Conservation (phyloP, 2,888 invertebrate species). For the Masnerella sp. region DNA sequence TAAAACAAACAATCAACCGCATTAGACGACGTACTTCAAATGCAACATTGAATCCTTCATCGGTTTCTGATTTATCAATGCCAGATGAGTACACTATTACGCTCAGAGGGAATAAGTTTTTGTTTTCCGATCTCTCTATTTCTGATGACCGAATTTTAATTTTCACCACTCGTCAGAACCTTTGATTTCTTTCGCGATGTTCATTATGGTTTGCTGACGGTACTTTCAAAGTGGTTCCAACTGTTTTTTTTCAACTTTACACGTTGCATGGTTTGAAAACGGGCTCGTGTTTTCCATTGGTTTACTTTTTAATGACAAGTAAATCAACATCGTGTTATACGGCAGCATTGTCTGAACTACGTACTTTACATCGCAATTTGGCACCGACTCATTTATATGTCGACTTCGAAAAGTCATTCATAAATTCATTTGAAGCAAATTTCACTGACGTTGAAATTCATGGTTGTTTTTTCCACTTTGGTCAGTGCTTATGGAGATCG, state of each 20-base stretch:
- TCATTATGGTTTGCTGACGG: conserved; percentile 3
- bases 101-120: neutral
- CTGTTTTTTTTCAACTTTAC: conserved; percentile 4
- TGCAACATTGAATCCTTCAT: neutral
- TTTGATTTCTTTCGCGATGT: neutral
- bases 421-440: neutral
- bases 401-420: conserved; percentile 13
- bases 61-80: neutral
- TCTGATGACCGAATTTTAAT: neutral
- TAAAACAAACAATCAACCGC: neutral
- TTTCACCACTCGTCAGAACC: neutral
- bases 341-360: neutral
- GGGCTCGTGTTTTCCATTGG: neutral
- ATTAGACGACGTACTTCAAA: neutral
- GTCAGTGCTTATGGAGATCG: conserved; percentile 6
- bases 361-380: neutral
- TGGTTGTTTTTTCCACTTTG: conserved; percentile 15
- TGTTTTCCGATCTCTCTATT: neutral
- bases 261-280: conserved; percentile 6
- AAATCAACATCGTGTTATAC: neutral
- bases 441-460: neutral
- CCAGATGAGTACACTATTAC: neutral
- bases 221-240: conserved; percentile 5
- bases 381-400: neutral
- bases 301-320: conserved; percentile 4